Evolutionary conservation across 2,797 vertebrate species (phyloP).

Genomic region (Hippopotamyrus pictus): DNA sequence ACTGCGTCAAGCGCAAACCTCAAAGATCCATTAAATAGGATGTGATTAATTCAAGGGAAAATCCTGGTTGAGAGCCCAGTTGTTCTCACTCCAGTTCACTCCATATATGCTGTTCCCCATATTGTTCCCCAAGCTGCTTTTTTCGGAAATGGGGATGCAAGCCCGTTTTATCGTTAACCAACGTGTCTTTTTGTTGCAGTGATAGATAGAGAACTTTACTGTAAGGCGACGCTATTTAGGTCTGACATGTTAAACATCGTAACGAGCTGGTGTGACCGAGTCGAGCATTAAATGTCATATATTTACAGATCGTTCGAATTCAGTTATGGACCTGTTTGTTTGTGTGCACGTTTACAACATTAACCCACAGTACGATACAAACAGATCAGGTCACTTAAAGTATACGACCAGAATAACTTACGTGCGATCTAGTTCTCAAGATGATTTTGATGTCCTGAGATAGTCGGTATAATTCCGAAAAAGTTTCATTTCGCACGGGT

Average conservation of each 20-base stretch:
- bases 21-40: constrained; percentile 65
- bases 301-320: constrained; percentile 44
- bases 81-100: constrained; percentile 50
- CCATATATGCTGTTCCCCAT: constrained; percentile 46
- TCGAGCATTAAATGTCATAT: constrained; percentile 61
- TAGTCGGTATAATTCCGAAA: not conserved
- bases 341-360: constrained; percentile 13
- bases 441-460: not conserved
- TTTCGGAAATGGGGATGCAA: constrained; percentile 48
- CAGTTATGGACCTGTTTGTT: constrained; percentile 41
- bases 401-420: not conserved
- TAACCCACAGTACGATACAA: not conserved
- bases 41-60: constrained; percentile 61
- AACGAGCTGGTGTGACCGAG: constrained; percentile 66
- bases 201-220: constrained; percentile 40
- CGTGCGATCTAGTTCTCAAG: not conserved
- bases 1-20: constrained; percentile 67
- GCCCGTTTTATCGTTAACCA: constrained; percentile 54
- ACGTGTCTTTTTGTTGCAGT: constrained; percentile 47
- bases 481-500: not conserved
- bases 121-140: constrained; percentile 36
- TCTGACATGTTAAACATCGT: constrained; percentile 61
- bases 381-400: not conserved
- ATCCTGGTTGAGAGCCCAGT: constrained; percentile 42
- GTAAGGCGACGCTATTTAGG: constrained; percentile 47